A percentile compares a stretch with the other conserved stretches of the same genome.
Evolutionary conservation across 2,797 vertebrate genomes (phyloP).

Genomic region (Tenualosa thibaudeaui): DNA sequence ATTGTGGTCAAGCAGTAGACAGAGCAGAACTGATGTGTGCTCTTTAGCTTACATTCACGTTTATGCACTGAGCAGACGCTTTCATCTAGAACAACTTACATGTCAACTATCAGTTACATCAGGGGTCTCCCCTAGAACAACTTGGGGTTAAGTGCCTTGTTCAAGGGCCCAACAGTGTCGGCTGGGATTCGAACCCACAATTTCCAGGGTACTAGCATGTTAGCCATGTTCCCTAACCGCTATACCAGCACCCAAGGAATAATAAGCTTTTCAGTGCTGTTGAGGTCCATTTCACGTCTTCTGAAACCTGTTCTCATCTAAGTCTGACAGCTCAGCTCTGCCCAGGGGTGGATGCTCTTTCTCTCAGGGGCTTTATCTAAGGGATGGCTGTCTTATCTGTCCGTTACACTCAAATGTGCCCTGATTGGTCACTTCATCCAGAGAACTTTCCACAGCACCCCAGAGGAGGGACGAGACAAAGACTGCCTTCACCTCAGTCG

Average conservation of each 20-base stretch:
- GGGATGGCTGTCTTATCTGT: slow-evolving; percentile 43
- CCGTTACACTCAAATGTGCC: slow-evolving; percentile 61
- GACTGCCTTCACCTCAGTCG: not conserved
- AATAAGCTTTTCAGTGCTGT: no score
- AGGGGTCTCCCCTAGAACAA: no score
- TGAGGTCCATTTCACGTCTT: no score
- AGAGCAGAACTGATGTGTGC: not conserved
- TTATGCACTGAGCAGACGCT: no score
- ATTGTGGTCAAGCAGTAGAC: not conserved
- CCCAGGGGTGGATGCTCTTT: not conserved
- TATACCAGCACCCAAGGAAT: no score
- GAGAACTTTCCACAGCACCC: slow-evolving; percentile 64
- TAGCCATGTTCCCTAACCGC: no score
- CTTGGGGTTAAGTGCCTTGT: no score
- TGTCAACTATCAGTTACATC: no score
- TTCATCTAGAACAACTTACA: no score
- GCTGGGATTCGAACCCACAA: no score
- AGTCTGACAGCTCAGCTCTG: not conserved
- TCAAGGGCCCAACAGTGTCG: no score
- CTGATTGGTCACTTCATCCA: slow-evolving; percentile 65
- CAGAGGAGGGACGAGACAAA: slow-evolving; percentile 42
- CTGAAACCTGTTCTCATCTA: not conserved
- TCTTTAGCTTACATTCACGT: not conserved
- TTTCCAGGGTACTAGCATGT: no score
- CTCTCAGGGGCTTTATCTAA: slow-evolving; percentile 27